These are phyloP conservation scores for Pristionchus entomophagus DNA, from an alignment of 2,888 invertebrate genomes.

Conservation along the genomic window DNA sequence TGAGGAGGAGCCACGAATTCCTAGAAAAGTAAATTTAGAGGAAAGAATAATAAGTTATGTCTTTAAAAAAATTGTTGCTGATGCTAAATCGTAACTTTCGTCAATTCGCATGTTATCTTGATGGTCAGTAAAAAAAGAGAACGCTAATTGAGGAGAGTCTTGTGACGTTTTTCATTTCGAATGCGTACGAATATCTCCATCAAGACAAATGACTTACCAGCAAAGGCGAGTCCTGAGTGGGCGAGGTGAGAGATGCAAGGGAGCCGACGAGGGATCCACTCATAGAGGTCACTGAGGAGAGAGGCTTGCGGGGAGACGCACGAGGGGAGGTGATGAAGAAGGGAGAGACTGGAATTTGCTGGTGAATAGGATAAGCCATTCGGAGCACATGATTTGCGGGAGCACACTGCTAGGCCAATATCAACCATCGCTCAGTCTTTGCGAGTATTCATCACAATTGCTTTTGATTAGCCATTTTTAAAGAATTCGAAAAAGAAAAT, in stretches of 20 bases:
- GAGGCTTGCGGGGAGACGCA: constrained; percentile 32
- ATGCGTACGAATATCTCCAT: too few species aligned
- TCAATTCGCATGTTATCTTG: too few species aligned
- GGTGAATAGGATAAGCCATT: not conserved
- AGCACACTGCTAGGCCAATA: too few species aligned
- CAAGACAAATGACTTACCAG: not conserved
- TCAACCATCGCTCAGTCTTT: not conserved
- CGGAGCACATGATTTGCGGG: too few species aligned
- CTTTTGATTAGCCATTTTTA: not conserved
- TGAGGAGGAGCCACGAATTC: constrained; percentile 6
- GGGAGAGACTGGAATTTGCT: constrained; percentile 11
- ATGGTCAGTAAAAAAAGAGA: too few species aligned
- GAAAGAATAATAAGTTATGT: too few species aligned
- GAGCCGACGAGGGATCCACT: constrained; percentile 8
- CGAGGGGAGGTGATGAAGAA: constrained; percentile 39
- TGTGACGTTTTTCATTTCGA: too few species aligned
- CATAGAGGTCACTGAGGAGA: not conserved
- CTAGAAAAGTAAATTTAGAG: not conserved
- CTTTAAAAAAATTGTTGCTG: not conserved
- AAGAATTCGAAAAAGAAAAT: not conserved
- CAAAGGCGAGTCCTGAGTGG: constrained; percentile 12
- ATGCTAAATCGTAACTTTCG: too few species aligned
- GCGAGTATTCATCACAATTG: too few species aligned
- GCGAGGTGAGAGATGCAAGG: constrained; percentile 22
- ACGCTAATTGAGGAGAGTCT: too few species aligned